phyloP scores from a whole-genome alignment of 2,888 invertebrate genomes.

The Folsomia manolachei region DNA sequence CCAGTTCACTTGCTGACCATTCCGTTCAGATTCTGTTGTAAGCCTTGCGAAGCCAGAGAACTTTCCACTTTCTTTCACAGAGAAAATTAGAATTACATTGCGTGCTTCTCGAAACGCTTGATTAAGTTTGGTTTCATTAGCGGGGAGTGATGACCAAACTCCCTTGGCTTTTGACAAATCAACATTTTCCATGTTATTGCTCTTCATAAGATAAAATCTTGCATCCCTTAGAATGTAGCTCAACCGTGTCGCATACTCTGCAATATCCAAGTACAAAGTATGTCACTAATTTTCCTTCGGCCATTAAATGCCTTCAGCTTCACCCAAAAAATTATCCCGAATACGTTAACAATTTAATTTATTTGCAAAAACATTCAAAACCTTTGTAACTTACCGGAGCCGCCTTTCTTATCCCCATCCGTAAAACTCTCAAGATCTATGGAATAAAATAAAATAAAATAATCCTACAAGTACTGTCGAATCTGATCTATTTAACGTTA shows the following conservation, averaged over 20 bases:
- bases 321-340: conserved; percentile 16
- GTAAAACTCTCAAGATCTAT: not conserved
- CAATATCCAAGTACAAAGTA: too few relatives aligned
- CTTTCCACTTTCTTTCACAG: conserved; percentile 96
- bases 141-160: conserved; percentile 96
- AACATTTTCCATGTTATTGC: conserved; percentile 96
- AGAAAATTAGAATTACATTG: conserved; percentile 92
- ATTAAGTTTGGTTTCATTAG: conserved; percentile 93
- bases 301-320: conserved; percentile 22
- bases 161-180: conserved; percentile 90
- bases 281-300: conserved; percentile 35
- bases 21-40: conserved; percentile 81
- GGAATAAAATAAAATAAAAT: not conserved
- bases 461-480: too few relatives aligned
- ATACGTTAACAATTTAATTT: not conserved
- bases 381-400: not conserved
- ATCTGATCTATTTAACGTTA: too few relatives aligned
- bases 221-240: conserved; percentile 94
- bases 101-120: conserved; percentile 88
- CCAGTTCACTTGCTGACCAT: conserved; percentile 88
- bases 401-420: not conserved
- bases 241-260: conserved; percentile 75
- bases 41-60: conserved; percentile 85
- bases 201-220: conserved; percentile 92
- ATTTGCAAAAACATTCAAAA: not conserved